Conservation (phyloP, 2,113 vertebrate species). For the Gopherus evgoodei region DNA sequence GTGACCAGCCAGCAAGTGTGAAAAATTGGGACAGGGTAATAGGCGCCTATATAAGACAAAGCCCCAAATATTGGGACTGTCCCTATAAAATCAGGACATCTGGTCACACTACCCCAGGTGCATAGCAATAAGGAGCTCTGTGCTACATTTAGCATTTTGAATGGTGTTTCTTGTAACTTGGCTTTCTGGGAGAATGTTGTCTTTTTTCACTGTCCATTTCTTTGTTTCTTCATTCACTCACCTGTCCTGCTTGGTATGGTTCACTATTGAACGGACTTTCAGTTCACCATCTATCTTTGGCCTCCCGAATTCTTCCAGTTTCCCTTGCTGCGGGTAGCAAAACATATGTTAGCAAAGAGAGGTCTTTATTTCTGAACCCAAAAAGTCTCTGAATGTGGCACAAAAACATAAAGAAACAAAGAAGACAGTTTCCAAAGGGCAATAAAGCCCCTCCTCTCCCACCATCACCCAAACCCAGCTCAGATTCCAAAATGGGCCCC, state of each 20-base stretch:
- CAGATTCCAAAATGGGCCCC: background rate
- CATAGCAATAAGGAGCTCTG: background rate
- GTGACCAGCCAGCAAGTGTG: too few relatives aligned
- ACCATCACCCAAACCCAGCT: background rate
- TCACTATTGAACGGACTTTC: conserved; percentile 94
- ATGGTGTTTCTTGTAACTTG: background rate
- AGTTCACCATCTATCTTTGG: conserved; percentile 98
- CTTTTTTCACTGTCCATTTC: background rate
- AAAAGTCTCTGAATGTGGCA: background rate
- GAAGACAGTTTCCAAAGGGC: background rate
- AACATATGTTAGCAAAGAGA: background rate
- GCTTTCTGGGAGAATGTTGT: background rate
- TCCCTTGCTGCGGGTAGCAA: conserved; percentile 87
- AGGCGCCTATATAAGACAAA: too few relatives aligned
- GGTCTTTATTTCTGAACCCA: background rate
- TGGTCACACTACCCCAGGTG: background rate
- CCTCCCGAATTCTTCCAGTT: conserved; percentile 93
- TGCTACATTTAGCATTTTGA: background rate
- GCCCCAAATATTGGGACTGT: too few relatives aligned
- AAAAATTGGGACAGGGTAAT: too few relatives aligned
- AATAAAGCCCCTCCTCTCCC: background rate
- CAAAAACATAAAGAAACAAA: too few relatives aligned
- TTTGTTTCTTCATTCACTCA: conserved; percentile 38
- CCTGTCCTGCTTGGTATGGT: conserved; percentile 98
- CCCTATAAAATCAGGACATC: too few relatives aligned